Percentiles rank a stretch among this genome's conserved stretches.
Evolutionary conservation across 2,113 vertebrate species (phyloP).

Genomic region (Leucopsar rothschildi): DNA sequence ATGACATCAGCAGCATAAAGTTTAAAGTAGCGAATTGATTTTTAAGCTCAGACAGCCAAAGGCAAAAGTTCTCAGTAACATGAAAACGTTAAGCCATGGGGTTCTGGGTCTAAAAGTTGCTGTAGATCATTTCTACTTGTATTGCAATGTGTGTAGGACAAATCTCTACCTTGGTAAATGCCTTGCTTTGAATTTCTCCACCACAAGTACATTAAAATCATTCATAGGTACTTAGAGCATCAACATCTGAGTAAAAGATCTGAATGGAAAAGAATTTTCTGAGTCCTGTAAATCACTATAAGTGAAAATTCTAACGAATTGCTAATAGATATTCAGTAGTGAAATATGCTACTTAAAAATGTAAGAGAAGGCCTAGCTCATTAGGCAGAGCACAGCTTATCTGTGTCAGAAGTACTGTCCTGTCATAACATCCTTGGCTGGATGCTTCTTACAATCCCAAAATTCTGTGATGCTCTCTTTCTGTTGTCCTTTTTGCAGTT

Average conservation of each 20-base stretch:
- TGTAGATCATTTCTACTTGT: slow-evolving; percentile 26
- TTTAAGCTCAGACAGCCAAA: slow-evolving; percentile 42
- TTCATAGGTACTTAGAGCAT: background rate
- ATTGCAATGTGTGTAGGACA: background rate
- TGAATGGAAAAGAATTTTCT: background rate
- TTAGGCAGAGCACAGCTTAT: background rate
- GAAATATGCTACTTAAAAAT: background rate
- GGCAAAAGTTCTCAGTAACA: slow-evolving; percentile 42
- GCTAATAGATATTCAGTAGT: background rate
- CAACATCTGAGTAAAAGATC: background rate
- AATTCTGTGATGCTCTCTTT: background rate
- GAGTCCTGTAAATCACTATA: background rate
- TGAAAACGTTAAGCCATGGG: background rate
- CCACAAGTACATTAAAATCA: background rate
- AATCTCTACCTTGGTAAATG: background rate
- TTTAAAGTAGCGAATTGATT: slow-evolving; percentile 52
- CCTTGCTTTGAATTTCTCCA: slow-evolving; percentile 3
- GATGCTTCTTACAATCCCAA: background rate
- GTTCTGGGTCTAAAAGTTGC: background rate
- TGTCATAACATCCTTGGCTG: background rate
- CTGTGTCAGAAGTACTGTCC: background rate
- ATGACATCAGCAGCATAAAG: slow-evolving; percentile 27
- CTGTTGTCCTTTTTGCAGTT: background rate
- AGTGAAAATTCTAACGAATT: background rate
- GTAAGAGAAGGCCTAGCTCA: background rate